Conservation (phyloP, 2,888 invertebrate genomes). For the Eupithecia tripunctaria region DNA sequence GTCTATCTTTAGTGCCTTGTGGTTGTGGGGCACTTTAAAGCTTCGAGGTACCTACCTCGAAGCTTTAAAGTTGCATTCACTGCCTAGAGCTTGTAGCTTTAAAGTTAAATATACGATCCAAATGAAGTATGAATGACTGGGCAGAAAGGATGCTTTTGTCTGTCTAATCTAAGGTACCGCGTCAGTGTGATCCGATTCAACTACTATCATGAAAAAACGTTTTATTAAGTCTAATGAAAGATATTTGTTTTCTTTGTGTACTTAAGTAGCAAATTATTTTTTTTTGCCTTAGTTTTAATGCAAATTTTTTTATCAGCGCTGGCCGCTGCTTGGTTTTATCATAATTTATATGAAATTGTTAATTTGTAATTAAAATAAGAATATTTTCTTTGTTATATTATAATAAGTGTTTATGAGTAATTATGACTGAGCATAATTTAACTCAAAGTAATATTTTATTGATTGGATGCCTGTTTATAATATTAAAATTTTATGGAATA, state of each 20-base stretch:
- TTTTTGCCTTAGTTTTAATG: not conserved
- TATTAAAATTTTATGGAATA: slow-evolving; percentile 25
- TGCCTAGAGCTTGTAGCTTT: too few relatives aligned
- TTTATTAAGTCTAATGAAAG: too few relatives aligned
- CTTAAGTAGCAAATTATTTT: too few relatives aligned
- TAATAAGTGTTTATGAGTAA: slow-evolving; percentile 32
- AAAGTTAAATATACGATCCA: not conserved
- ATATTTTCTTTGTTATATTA: slow-evolving; percentile 22
- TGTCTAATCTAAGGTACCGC: not conserved
- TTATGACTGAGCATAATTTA: slow-evolving; percentile 59
- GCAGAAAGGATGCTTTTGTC: not conserved
- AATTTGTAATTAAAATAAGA: not conserved
- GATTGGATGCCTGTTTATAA: slow-evolving; percentile 38
- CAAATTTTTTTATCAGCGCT: not conserved
- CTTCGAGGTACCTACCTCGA: not conserved
- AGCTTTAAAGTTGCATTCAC: not conserved
- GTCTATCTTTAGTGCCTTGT: too few relatives aligned
- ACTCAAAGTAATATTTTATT: slow-evolving; percentile 42
- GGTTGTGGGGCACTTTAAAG: too few relatives aligned
- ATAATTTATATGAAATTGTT: not conserved
- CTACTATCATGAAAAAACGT: too few relatives aligned
- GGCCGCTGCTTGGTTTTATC: not conserved
- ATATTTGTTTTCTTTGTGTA: too few relatives aligned
- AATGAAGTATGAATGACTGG: not conserved
- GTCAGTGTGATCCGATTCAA: too few relatives aligned